Percentiles rank a stretch among this genome's conserved stretches.
Conservation (phyloP, 1,140 invertebrate genomes). For the Belonocnema kinseyi region DNA sequence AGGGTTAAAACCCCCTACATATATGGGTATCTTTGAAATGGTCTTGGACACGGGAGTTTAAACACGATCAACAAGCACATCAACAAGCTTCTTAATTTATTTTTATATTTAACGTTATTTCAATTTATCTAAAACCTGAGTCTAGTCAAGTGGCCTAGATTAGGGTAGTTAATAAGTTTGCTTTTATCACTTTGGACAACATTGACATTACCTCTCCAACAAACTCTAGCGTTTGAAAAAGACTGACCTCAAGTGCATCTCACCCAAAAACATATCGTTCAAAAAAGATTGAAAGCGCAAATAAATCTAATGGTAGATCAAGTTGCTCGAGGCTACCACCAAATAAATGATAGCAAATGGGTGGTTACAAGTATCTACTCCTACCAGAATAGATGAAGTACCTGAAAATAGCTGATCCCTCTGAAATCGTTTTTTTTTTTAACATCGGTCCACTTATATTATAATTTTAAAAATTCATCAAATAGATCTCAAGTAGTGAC, state of each 20-base stretch:
- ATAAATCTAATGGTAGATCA: slow-evolving; percentile 29
- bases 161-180: background rate
- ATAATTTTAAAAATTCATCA: too few species aligned
- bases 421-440: slow-evolving; percentile 22
- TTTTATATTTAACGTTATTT: too few species aligned
- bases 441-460: background rate
- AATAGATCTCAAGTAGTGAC: too few species aligned
- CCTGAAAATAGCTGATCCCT: background rate
- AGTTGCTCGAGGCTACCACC: background rate
- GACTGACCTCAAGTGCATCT: slow-evolving; percentile 15
- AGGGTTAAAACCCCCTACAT: too few species aligned
- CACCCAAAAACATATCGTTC: slow-evolving; percentile 9
- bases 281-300: slow-evolving; percentile 19
- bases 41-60: too few species aligned
- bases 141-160: too few species aligned
- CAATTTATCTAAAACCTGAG: too few species aligned
- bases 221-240: slow-evolving; percentile 2
- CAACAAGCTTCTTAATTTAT: too few species aligned
- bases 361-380: background rate
- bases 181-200: background rate
- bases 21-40: too few species aligned
- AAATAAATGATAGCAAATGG: slow-evolving; percentile 28
- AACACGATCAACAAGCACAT: too few species aligned
- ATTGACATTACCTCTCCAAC: background rate
- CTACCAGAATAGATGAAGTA: background rate